Evolutionary conservation across 2,113 vertebrate genomes (phyloP).

Genomic region (Edolisoma coerulescens): DNA sequence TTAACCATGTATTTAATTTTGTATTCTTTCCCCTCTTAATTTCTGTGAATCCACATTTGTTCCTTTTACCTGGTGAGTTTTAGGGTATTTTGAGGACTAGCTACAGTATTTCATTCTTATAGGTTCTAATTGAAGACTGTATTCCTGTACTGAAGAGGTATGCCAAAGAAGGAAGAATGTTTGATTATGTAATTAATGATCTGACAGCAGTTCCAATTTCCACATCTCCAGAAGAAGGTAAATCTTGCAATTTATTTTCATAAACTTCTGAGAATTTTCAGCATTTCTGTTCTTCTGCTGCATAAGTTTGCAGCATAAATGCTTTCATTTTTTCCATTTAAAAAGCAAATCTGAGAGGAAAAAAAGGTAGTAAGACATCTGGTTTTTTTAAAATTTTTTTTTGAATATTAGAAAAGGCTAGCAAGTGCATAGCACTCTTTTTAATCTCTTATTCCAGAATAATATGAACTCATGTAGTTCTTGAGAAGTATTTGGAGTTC

Average conservation of each 20-base stretch:
- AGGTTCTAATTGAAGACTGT: conserved; percentile 96
- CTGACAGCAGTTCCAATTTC: conserved; percentile 96
- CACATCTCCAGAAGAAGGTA: conserved; percentile 95
- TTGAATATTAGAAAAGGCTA: not conserved
- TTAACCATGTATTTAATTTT: not conserved
- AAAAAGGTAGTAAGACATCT: not conserved
- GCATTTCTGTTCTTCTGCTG: not conserved
- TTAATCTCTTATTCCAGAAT: not conserved
- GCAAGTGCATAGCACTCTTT: not conserved
- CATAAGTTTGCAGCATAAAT: not conserved
- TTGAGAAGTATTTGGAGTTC: not conserved
- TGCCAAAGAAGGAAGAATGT: conserved; percentile 90
- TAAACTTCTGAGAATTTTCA: not conserved
- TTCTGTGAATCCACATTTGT: not conserved
- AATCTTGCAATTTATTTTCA: not conserved
- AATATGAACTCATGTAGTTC: not conserved
- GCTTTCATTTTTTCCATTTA: not conserved
- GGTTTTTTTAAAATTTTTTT: not conserved
- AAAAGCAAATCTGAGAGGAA: not conserved
- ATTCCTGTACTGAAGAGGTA: conserved; percentile 96
- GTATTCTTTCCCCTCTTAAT: not conserved
- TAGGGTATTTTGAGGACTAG: not conserved
- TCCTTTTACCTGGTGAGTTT: not conserved
- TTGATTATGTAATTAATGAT: conserved; percentile 98
- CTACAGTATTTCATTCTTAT: not conserved